phyloP scores from a whole-genome alignment of 2,797 vertebrate genomes.

The Tinamus major region DNA sequence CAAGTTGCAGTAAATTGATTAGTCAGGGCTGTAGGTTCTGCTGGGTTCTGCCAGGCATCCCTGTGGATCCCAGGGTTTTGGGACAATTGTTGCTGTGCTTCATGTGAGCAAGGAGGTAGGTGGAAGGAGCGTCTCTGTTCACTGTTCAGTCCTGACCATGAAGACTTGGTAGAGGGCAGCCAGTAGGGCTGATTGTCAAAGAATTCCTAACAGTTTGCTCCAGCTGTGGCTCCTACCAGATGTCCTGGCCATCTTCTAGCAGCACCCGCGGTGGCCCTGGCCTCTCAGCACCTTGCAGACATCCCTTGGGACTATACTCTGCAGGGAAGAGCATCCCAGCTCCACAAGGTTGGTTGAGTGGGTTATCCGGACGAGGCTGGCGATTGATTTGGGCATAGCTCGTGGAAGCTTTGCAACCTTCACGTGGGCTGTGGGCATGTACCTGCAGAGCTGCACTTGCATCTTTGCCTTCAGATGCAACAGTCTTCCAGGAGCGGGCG shows the following conservation, averaged over 20 bases:
- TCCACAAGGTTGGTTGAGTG: background rate
- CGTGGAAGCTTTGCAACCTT: background rate
- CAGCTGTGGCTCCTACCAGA: background rate
- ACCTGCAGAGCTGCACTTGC: background rate
- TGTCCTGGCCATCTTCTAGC: background rate
- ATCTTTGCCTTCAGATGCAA: background rate
- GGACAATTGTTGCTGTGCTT: no score
- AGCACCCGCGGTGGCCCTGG: rapidly evolving
- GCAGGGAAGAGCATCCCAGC: rapidly evolving
- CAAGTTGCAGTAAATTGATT: background rate
- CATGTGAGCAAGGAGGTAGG: background rate
- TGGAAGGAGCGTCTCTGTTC: background rate
- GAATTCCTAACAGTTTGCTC: background rate
- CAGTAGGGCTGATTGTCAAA: background rate
- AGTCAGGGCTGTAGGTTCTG: background rate
- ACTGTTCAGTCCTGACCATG: background rate
- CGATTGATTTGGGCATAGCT: background rate
- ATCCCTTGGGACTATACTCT: background rate
- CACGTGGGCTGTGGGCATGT: rapidly evolving
- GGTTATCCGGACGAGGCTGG: background rate
- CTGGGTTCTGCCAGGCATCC: rapidly evolving
- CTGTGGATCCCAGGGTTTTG: background rate
- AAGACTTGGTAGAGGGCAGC: background rate
- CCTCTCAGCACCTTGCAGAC: rapidly evolving
- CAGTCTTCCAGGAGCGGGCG: rapidly evolving